phyloP scores from a whole-genome alignment of 2,113 vertebrate species.

The Corythornis cristatus region DNA sequence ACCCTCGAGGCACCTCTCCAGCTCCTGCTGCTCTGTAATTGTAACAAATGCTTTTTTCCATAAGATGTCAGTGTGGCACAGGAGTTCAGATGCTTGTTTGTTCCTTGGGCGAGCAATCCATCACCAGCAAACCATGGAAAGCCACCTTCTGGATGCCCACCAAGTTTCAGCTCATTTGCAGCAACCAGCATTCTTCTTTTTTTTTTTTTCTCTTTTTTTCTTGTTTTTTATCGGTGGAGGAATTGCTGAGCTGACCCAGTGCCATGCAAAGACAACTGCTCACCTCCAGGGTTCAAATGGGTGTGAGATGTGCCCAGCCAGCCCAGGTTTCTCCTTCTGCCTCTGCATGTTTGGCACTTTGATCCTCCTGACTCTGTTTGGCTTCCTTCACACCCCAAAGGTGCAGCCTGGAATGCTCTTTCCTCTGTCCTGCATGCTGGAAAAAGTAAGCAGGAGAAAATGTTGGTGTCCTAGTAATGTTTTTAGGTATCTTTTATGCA shows the following conservation, averaged over 20 bases:
- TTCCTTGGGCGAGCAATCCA: not conserved
- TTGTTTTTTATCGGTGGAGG: rapidly evolving
- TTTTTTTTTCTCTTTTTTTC: not conserved
- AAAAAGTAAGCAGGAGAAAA: not conserved
- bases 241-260: not conserved
- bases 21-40: not conserved
- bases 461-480: rapidly evolving
- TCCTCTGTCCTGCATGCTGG: rapidly evolving
- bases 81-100: constrained; percentile 7
- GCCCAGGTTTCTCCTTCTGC: not conserved
- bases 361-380: rapidly evolving
- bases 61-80: constrained; percentile 72
- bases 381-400: not conserved
- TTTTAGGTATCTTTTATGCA: not conserved
- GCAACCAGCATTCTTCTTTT: rapidly evolving
- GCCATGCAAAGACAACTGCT: rapidly evolving
- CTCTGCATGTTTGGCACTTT: rapidly evolving
- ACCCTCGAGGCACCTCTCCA: rapidly evolving
- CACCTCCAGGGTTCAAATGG: not conserved
- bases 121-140: constrained; percentile 50
- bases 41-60: constrained; percentile 27
- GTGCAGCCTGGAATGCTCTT: not conserved
- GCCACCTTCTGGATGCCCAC: constrained; percentile 45
- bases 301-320: rapidly evolving
- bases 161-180: constrained; percentile 63